Evolutionary conservation across 1,140 invertebrate species (phyloP), one percentile per base, ranked within the genome.

Genomic region (Drosophila saltans): DNA sequence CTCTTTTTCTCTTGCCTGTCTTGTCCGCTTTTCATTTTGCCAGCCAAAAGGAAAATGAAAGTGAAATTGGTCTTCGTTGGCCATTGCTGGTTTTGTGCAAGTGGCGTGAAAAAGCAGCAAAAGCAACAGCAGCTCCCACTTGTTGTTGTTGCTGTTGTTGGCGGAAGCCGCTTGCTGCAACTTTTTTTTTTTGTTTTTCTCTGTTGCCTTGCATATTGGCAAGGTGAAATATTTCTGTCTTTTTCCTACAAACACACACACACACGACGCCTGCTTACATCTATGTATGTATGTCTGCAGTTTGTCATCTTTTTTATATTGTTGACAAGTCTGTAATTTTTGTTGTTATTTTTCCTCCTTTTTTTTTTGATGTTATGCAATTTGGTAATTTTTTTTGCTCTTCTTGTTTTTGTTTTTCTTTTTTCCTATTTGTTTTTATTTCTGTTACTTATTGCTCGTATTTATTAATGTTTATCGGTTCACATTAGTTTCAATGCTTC

Each of bases 21-120:
- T 71, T 56, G 71, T 82, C 77, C 71, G 73, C 69, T 80, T 82
- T 86, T 78, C 64, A 52, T 76, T 79, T 74, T 33, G 66, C 72
- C 40, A 52, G 58, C 56, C 79, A 81, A 85, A 90, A 81, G 78
- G 80, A 88, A 85, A 88, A 89, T 78, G 83, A 88, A 88, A 88
- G 83, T 89, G 83, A 88, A 89, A 89, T 88, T 86, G 80, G 66
- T 82, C 55, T 63, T 79, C 33, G 70, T 63, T 78, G 61, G 62
- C 81, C 76, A 66, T 63, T 66, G 58, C 71, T 80, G 80, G 76
- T 89, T 88, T 81, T 84, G 85, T 89, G 81, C 84, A 89, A 78
- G 69, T 80, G 90, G 85, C 84, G 72, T 89, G 75, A 81, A 90
- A 75, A 78, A 72, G 69, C 65, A 21, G 7, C 48, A 57, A 68